Base-by-base conservation (phyloP, 2,113 vertebrate genomes). In the Oceanodroma tethys region DNA sequence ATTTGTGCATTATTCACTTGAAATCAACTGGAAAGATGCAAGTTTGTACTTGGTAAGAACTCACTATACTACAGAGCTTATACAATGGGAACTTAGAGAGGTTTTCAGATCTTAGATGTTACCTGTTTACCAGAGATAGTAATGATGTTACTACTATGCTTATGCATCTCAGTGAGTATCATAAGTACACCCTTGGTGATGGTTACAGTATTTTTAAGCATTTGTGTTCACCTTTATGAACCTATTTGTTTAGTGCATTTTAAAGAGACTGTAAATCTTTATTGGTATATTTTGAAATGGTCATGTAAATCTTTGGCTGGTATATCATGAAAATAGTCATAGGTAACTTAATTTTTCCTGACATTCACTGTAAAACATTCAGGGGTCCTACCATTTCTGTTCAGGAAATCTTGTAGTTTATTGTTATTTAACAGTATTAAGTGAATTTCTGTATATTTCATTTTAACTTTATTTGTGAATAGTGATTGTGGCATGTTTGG, bases 391-490 rank as follows among this genome's bases (percentile, higher is more conserved):
- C 98, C 98, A 98, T 98, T 98, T 98, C 98, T 98, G 98, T 98
- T 98, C 96, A 98, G 98, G 98, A 99, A 98, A 98, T 98, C 98
- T 98, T 98, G 97, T 98, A 98, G 98, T 99, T 98, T 99, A 98
- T 97, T 97, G 98, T 98, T 98, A 98, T 99, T 99, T 99, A 98
- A 99, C 99, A 99, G 99, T 99, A 99, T 99, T 99, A 99, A 98
- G 98, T 98, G 98, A 97, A 96, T 98, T 98, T 98, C 98, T 99
- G 98, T 99, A 98, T 99, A 99, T 99, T 99, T 98, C 98, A 98
- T 98, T 99, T 98, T 98, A 99, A 99, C 98, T 99, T 99, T 99
- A 99, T 98, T 98, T 98, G 99, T 99, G 98, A 99, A 99, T 98
- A 98, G 98, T 99, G 98, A 97, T 97, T 98, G 99, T 99, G 99